Percentiles rank a stretch among this genome's conserved stretches.
Evolutionary conservation across 2,113 vertebrate genomes (phyloP).

Genomic region (Vanacampus margaritifer): DNA sequence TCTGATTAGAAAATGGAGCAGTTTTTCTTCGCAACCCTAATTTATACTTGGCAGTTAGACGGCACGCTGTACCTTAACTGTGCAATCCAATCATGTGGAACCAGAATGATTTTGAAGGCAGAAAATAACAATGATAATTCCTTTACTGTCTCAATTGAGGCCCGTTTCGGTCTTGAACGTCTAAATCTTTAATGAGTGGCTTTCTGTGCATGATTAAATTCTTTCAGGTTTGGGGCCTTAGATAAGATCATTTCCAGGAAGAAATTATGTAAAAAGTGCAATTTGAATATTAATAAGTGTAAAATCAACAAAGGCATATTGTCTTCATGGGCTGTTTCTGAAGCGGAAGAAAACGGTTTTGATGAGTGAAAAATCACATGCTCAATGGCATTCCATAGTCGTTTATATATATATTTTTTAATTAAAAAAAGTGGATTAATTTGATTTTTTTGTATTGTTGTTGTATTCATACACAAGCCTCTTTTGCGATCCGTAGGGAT

Average conservation of each 20-base stretch:
- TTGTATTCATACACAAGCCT: constrained; percentile 15
- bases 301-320: constrained; percentile 1
- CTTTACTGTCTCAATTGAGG: constrained; percentile 11
- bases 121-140: constrained; percentile 61
- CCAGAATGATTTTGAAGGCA: constrained; percentile 58
- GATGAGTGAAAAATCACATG: background rate
- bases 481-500: too few relatives aligned
- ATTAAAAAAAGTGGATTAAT: too few relatives aligned
- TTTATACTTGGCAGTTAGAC: constrained; percentile 59
- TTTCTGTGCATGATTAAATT: background rate
- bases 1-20: constrained; percentile 60
- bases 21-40: constrained; percentile 58
- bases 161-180: background rate
- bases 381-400: background rate
- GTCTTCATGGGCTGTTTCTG: background rate
- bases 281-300: constrained; percentile 7
- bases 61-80: constrained; percentile 56
- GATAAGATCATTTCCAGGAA: background rate
- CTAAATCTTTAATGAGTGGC: constrained; percentile 18
- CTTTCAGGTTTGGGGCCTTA: constrained; percentile 1
- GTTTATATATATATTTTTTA: too few relatives aligned
- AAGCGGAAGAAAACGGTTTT: background rate
- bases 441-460: background rate
- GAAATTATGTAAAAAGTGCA: constrained; percentile 4
- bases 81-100: constrained; percentile 48